phyloP scores from a whole-genome alignment of 1,140 invertebrate genomes.

The Bombus balteatus region DNA sequence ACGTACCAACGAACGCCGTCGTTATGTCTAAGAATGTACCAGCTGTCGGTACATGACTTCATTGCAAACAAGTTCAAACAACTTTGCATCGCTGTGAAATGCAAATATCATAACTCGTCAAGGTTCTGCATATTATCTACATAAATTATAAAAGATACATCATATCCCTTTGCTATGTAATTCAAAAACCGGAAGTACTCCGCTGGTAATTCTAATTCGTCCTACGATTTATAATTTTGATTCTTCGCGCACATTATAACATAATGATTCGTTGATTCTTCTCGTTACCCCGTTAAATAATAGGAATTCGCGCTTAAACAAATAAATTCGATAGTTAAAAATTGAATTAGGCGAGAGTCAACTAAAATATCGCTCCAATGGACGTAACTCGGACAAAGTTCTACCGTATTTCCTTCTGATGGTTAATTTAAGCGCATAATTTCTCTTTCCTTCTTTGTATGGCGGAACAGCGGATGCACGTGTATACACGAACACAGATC shows the following conservation, averaged over 20 bases:
- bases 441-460: neutral
- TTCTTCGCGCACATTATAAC: too few relatives aligned
- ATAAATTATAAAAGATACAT: neutral
- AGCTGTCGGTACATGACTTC: constrained; percentile 41
- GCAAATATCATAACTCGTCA: constrained; percentile 10
- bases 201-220: too few relatives aligned
- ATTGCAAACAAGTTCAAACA: neutral
- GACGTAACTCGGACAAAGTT: neutral
- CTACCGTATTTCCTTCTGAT: neutral
- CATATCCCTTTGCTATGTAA: neutral
- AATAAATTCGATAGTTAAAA: too few relatives aligned
- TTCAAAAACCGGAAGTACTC: neutral
- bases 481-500: constrained; percentile 17
- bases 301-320: too few relatives aligned
- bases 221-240: too few relatives aligned
- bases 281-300: too few relatives aligned
- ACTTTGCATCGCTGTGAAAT: neutral
- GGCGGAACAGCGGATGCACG: constrained; percentile 15
- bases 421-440: constrained; percentile 32
- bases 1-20: constrained; percentile 38
- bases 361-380: neutral
- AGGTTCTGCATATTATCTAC: neutral
- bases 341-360: neutral
- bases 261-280: too few relatives aligned
- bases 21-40: constrained; percentile 43